Evolutionary conservation across 1,140 invertebrate genomes (phyloP), one percentile per base, ranked within the genome.

Genomic region (Drosophila pallidifrons): DNA sequence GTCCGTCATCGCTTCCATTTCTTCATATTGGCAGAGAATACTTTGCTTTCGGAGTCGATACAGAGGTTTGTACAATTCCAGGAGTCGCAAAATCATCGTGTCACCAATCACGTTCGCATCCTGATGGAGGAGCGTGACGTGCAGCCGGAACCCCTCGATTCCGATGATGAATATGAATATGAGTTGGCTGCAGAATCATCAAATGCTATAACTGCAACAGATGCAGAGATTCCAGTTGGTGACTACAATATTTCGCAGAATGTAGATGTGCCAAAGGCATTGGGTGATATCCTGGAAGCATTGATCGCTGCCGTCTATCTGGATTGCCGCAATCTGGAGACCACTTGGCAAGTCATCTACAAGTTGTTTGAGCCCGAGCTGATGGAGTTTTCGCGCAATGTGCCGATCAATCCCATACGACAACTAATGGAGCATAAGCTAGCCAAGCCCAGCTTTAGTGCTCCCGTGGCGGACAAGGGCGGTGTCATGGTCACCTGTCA

Each of bases 211-310:
- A 35, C 20, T 0, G 20, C 8, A 4, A 3, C 13, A 10, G 35
- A 2, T 0, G 38, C 51, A 8, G 7, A 3, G 0, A 64, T 54
- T 3, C 6, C 7, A 1, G 30, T 46, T 1, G 74, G 85, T 8
- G 49, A 65, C 0, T 77, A 58, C 7, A 92, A 92, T 57, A 92
- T 96, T 8, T 95, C 95, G 0, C 95, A 96, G 79, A 95, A 95
- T 73, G 93, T 98, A 3, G 98, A 99, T 92, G 97, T 99, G 0
- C 99, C 99, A 0, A 99, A 99, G 94, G 92, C 92, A n/a, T 93
- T 99, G 10, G 98, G 98, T 3, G 98, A 99, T 93, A 94, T 99
- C 51, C 98, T 99, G 92, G 98, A 99, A 93, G 97, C 98, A 0
- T 88, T 99, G 0, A 96, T 97, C 57, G 98, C 98, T 5, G 98